A percentile compares a stretch with the other conserved stretches of the same genome.
These are phyloP conservation scores for Phlogophora meticulosa DNA, from an alignment of 2,888 invertebrate genomes.

Conservation along the genomic window DNA sequence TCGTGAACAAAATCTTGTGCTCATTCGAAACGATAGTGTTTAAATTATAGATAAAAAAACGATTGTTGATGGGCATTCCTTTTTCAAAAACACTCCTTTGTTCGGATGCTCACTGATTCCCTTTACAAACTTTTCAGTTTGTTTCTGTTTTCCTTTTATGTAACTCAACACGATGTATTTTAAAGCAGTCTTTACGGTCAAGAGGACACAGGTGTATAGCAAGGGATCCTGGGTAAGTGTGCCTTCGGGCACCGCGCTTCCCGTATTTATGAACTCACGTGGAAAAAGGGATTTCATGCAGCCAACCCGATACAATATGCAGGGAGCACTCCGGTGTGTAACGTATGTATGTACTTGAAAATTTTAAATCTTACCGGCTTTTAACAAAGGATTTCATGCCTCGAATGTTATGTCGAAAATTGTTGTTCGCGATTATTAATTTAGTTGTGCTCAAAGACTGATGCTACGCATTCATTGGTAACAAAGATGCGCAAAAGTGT, in stretches of 20 bases:
- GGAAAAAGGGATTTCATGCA: conserved; percentile 72
- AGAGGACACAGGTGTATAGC: conserved; percentile 39
- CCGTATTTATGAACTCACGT: conserved; percentile 69
- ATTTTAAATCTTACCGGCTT: conserved; percentile 40
- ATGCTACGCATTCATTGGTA: not conserved
- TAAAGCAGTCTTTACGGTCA: conserved; percentile 55
- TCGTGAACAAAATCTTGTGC: not conserved
- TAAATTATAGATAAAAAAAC: not conserved
- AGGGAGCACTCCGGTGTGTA: conserved; percentile 47
- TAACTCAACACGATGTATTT: conserved; percentile 49
- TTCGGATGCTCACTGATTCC: not conserved
- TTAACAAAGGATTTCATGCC: conserved; percentile 38
- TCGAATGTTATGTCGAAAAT: conserved; percentile 25
- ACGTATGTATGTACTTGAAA: conserved; percentile 19
- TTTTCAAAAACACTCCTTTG: not conserved
- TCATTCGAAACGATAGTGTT: not conserved
- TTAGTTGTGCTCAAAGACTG: conserved; percentile 11
- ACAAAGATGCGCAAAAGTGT: not conserved
- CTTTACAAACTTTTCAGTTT: conserved; percentile 24
- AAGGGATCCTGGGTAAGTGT: conserved; percentile 51
- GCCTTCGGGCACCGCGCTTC: conserved; percentile 57
- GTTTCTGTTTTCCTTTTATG: conserved; percentile 29
- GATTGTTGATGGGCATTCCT: not conserved
- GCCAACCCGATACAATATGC: conserved; percentile 62
- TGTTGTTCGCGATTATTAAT: conserved; percentile 35